A percentile compares a stretch with the other conserved stretches of the same genome.
phyloP scores from a whole-genome alignment of 2,888 invertebrate genomes.

The Scaptomyza reducta region DNA sequence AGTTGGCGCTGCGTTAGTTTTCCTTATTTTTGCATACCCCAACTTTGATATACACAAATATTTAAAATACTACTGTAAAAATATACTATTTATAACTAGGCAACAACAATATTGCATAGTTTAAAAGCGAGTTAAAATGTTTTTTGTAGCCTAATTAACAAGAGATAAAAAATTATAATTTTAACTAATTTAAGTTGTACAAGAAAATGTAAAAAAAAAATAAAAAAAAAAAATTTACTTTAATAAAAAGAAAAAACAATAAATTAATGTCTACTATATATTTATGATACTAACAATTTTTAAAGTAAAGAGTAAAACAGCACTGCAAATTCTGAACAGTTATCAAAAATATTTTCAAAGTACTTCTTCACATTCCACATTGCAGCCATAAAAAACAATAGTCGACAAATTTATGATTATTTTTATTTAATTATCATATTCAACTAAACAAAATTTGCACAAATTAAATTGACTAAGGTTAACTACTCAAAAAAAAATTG shows the following conservation, averaged over 20 bases:
- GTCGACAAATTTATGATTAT: conserved; percentile 43
- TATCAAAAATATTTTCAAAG: too few relatives aligned
- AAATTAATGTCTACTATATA: too few relatives aligned
- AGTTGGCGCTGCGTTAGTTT: conserved; percentile 45
- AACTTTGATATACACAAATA: conserved; percentile 24
- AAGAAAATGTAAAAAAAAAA: conserved; percentile 50
- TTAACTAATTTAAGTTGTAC: conserved; percentile 66
- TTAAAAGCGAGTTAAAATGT: conserved; percentile 53
- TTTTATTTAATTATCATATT: conserved; percentile 59
- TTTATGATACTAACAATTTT: too few relatives aligned
- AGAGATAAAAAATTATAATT: conserved; percentile 54
- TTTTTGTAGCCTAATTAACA: conserved; percentile 45
- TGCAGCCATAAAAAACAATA: conserved; percentile 2
- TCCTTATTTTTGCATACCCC: conserved; percentile 46
- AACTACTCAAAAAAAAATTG: conserved; percentile 48
- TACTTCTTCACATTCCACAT: too few relatives aligned
- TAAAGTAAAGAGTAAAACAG: too few relatives aligned
- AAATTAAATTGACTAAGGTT: conserved; percentile 61
- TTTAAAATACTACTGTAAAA: conserved; percentile 37
- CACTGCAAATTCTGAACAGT: too few relatives aligned
- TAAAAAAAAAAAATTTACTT: conserved; percentile 18
- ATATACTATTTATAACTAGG: conserved; percentile 45
- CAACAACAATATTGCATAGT: conserved; percentile 54
- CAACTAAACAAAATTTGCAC: conserved; percentile 67
- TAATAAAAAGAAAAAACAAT: conserved; percentile 39